These are phyloP conservation scores for Camponotus pennsylvanicus DNA, from an alignment of 1,140 invertebrate genomes.

Conservation along the genomic window DNA sequence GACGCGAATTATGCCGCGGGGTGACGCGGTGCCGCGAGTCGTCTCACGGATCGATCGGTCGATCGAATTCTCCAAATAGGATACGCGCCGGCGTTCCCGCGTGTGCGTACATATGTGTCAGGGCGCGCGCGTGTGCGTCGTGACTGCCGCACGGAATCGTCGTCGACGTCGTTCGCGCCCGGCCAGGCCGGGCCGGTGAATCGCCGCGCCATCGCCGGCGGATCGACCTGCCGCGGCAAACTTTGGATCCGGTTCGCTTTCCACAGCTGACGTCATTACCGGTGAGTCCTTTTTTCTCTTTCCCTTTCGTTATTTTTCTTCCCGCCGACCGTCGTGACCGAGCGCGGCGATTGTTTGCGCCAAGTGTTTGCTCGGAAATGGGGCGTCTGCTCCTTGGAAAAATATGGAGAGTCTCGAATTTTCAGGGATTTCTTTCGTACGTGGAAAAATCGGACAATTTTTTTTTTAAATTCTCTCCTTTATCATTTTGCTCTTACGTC, in stretches of 20 bases:
- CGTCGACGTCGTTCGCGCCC: conserved; percentile 77
- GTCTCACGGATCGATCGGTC: conserved; percentile 48
- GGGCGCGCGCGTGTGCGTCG: conserved; percentile 78
- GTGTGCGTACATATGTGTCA: conserved; percentile 75
- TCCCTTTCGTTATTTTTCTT: not conserved
- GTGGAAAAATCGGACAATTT: too few species aligned
- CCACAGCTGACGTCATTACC: conserved; percentile 84
- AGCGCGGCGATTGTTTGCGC: not conserved
- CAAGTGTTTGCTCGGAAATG: too few species aligned
- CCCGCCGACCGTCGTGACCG: not conserved
- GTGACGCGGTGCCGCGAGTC: conserved; percentile 46
- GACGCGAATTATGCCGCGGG: conserved; percentile 63
- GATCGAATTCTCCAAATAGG: conserved; percentile 67
- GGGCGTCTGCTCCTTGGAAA: too few species aligned
- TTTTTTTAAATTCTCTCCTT: too few species aligned
- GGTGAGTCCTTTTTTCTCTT: conserved; percentile 78
- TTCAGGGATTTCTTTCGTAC: too few species aligned
- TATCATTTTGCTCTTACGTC: too few species aligned
- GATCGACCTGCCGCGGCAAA: conserved; percentile 68
- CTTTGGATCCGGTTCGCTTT: conserved; percentile 79
- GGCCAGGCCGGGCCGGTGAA: conserved; percentile 79
- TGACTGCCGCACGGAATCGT: conserved; percentile 74
- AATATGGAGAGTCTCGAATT: too few species aligned
- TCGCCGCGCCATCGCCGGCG: conserved; percentile 51
- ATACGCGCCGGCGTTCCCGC: conserved; percentile 22